Conservation (phyloP, 2,797 vertebrate species). For the Rhabdomys pumilio region DNA sequence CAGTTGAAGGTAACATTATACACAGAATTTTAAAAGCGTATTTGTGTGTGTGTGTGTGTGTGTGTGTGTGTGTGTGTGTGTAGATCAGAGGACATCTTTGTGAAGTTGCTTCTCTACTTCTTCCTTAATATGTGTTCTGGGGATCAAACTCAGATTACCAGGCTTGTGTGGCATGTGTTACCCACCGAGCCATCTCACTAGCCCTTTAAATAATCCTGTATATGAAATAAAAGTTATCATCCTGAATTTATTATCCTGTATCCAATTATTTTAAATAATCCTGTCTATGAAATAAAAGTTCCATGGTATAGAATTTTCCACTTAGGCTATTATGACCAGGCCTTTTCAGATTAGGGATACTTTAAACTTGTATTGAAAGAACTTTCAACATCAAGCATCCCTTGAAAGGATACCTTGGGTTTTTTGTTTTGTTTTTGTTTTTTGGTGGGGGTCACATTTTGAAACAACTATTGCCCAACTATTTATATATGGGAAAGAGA, state of each 20-base stretch:
- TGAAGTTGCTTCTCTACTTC: background rate
- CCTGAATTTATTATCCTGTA: too few relatives aligned
- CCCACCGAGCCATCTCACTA: background rate
- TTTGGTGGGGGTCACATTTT: background rate
- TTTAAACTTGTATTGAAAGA: conserved; percentile 27
- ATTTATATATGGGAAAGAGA: conserved; percentile 61
- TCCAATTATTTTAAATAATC: background rate
- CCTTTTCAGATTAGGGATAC: background rate
- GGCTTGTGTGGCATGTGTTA: background rate
- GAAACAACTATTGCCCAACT: conserved; percentile 36
- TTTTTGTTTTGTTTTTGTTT: background rate
- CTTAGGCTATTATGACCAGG: background rate
- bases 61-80: background rate
- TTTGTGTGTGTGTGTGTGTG: background rate
- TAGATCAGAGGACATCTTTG: background rate
- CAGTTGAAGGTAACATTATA: background rate
- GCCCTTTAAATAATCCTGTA: background rate
- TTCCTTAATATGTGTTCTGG: background rate
- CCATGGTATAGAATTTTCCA: background rate
- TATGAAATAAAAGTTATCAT: background rate
- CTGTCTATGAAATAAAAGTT: background rate
- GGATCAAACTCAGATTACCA: background rate
- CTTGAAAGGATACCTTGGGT: background rate
- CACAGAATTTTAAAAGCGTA: background rate
- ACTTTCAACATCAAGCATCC: conserved; percentile 14